phyloP scores from a whole-genome alignment of 2,113 vertebrate species.

The Lucifuga dentata region DNA sequence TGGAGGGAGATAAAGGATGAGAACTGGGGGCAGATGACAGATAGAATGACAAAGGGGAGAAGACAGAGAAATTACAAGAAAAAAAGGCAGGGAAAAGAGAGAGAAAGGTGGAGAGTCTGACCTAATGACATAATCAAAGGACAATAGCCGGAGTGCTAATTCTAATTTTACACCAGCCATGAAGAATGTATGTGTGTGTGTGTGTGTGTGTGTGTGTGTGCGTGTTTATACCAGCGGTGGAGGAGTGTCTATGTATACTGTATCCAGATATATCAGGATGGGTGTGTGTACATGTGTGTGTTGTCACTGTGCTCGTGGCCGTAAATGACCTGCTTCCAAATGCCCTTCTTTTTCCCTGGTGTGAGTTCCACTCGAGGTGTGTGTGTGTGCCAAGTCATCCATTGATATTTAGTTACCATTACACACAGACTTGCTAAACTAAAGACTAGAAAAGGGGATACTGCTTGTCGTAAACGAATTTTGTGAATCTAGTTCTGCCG shows the following conservation, averaged over 20 bases:
- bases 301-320: conserved; percentile 27
- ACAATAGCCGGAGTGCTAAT: conserved; percentile 30
- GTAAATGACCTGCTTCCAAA: conserved; percentile 33
- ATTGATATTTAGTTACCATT: too few species aligned
- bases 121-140: conserved; percentile 60
- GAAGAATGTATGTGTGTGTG: conserved; percentile 43
- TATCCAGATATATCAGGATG: conserved; percentile 42
- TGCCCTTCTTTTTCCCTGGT: background rate
- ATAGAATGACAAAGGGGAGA: background rate
- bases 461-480: conserved; percentile 14
- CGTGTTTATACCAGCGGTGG: conserved; percentile 47
- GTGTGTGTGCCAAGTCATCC: background rate
- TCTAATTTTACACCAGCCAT: conserved; percentile 63
- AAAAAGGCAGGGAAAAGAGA: background rate
- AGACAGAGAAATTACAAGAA: too few species aligned
- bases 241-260: conserved; percentile 13
- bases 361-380: background rate
- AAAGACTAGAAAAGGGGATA: too few species aligned
- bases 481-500: background rate
- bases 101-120: conserved; percentile 25
- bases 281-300: background rate
- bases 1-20: conserved; percentile 39
- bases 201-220: conserved; percentile 20
- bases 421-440: too few species aligned
- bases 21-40: background rate